Base-by-base conservation (phyloP, 2,888 invertebrate species). In the Formica aserva region DNA sequence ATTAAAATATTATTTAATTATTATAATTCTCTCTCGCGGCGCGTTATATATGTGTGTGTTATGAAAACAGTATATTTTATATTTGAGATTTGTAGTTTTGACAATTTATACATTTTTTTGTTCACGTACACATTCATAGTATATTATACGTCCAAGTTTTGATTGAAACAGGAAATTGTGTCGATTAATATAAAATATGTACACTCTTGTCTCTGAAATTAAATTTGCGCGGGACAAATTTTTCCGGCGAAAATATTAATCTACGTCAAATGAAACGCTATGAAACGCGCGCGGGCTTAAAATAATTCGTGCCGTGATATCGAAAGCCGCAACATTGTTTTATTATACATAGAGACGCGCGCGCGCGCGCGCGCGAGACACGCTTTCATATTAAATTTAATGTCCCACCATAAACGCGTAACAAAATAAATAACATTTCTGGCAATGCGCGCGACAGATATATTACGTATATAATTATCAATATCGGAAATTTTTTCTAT, bases 131-230 rank as follows among this genome's bases (percentile, higher is more conserved):
- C 38, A 32, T 13, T 29, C 1, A n/a, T 32, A 52, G 52, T n/a
- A 9, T 29, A n/a, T 48, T 60, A 18, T 5, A 26, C 35, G 71
- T 32, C 32, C 18, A 29, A 62, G 45, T 62, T 62, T 62, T 62
- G 72, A 80, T 80, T 80, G 78, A 80, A 77, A 71, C 26, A 29
- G 52, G 26, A 26, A 66, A 77, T 77, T 77, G 77, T 57, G 77
- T 77, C 77, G 77, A 80, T 80, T 80, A 72, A 80, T 80, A 71
- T 78, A 80, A 80, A 80, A 80, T 80, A 72, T 80, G 78, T 80
- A 72, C 57, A 13, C 45, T 48, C 45, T 60, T 52, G 52, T 52
- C n/a, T 41, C 45, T 80, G 72, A 80, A 80, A 80, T 80, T 80
- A 80, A 80, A 80, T 80, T 80, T 72, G 45, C 72, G 26, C 55